Base-by-base conservation (phyloP, 2,888 invertebrate genomes). In the Netelia melanura region DNA sequence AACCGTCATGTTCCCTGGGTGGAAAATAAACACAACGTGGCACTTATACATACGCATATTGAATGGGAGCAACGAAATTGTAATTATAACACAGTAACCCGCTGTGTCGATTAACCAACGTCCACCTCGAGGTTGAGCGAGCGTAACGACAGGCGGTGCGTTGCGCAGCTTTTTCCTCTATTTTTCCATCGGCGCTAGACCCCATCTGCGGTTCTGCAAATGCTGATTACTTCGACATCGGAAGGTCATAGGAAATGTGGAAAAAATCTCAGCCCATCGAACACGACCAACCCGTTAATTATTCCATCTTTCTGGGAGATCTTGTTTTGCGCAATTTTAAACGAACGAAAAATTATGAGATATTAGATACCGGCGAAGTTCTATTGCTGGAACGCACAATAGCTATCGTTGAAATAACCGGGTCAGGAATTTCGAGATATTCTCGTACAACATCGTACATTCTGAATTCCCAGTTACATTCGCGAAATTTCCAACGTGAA, bases 241-340 rank as follows among this genome's bases (percentile, higher is more conserved):
- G 52, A 74, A 86, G 83, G 80, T 82, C 86, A 58, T 71, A 82
- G 80, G 80, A 84, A 84, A 75, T 80, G 80, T 71, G 78, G 65
- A 84, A 85, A 85, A 83, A 81, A 21, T 80, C 61, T 81, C 79
- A n/a, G 30, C 67, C 62, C 48, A 61, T 48, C 75, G 48, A 54
- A 76, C 78, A 85, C 75, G 30, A 10, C 21, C 58, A 70, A 79
- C 70, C 85, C 71, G 71, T 70, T 85, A 62, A 75, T 61, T 81
- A 61, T 79, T 79, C 52, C 54, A 75, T 85, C 82, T 71, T 79
- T 82, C 81, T 9, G 11, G 21, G 52, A 58, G 52, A 85, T 85
- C 82, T 82, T 56, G 43, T 62, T 61, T 71, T 65, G 44, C 82
- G 79, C 71, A 85, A 85, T 76, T 52, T 38, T 30, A 62, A 70